These are phyloP conservation scores for Clarias laeviceps DNA, from an alignment of 2,797 vertebrate species.

Conservation along the genomic window DNA sequence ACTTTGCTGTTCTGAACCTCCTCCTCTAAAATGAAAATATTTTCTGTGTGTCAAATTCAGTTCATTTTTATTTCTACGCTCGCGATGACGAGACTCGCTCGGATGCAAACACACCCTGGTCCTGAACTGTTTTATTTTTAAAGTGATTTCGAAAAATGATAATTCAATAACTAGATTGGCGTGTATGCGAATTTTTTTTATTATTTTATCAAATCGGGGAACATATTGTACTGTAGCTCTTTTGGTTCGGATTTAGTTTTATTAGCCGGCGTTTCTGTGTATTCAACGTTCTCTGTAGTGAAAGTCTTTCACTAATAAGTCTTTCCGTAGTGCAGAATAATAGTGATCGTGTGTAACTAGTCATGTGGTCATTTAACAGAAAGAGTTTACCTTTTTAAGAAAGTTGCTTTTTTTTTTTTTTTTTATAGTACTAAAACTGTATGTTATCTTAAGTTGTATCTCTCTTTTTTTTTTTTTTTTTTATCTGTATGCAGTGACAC, in stretches of 20 bases:
- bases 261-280: conserved; percentile 64
- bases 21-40: not conserved
- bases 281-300: conserved; percentile 66
- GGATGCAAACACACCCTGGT: conserved; percentile 56
- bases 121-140: conserved; percentile 60
- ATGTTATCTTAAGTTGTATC: conserved; percentile 60
- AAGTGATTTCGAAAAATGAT: conserved; percentile 71
- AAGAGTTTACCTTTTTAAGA: conserved; percentile 68
- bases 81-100: conserved; percentile 44
- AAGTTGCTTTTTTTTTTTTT: conserved; percentile 62
- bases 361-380: conserved; percentile 69
- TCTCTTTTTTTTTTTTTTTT: conserved; percentile 47
- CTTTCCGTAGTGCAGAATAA: conserved; percentile 70
- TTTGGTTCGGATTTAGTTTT: conserved; percentile 31
- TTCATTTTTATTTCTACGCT: not conserved
- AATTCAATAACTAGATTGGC: conserved; percentile 64
- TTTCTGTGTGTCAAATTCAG: conserved; percentile 51
- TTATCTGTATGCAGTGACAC: conserved; percentile 65
- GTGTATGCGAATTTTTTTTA: conserved; percentile 62
- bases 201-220: conserved; percentile 45
- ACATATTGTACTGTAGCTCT: conserved; percentile 37
- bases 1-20: conserved; percentile 3
- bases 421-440: conserved; percentile 69
- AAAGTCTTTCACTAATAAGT: conserved; percentile 66
- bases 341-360: conserved; percentile 69